phyloP scores from a whole-genome alignment of 2,797 vertebrate genomes.

The Rhadinocentrus ornatus region DNA sequence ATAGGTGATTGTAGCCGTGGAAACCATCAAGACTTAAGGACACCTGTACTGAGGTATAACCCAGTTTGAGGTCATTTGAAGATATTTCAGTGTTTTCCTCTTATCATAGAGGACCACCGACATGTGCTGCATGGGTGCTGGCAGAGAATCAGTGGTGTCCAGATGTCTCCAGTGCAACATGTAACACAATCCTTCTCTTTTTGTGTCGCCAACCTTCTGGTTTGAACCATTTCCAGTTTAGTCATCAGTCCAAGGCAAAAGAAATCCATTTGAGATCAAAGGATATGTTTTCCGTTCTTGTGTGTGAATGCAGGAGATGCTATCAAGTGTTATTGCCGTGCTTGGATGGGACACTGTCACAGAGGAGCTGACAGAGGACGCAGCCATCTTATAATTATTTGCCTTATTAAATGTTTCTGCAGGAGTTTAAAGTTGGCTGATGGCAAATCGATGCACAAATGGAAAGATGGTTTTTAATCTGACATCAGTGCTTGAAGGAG shows the following conservation, averaged over 20 bases:
- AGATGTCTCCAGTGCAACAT: constrained; percentile 25
- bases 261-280: constrained; percentile 38
- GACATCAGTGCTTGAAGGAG: not conserved
- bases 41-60: constrained; percentile 4
- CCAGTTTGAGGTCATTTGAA: not conserved
- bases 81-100: not conserved
- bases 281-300: not conserved
- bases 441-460: not conserved
- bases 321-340: not conserved
- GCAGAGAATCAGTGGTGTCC: constrained; percentile 26
- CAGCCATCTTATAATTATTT: constrained; percentile 40
- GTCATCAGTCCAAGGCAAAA: constrained; percentile 7
- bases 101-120: constrained; percentile 7
- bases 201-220: constrained; percentile 8
- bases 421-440: constrained; percentile 22
- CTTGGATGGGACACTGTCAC: constrained; percentile 7
- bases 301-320: constrained; percentile 13
- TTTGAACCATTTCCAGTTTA: constrained; percentile 25
- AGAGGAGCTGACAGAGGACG: constrained; percentile 11
- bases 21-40: constrained; percentile 25
- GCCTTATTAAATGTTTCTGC: constrained; percentile 39
- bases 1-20: constrained; percentile 27
- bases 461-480: not conserved
- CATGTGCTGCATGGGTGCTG: constrained; percentile 23
- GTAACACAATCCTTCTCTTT: constrained; percentile 2